Base-by-base conservation (phyloP, 2,797 vertebrate species). In the Lycodopsis pacificus region DNA sequence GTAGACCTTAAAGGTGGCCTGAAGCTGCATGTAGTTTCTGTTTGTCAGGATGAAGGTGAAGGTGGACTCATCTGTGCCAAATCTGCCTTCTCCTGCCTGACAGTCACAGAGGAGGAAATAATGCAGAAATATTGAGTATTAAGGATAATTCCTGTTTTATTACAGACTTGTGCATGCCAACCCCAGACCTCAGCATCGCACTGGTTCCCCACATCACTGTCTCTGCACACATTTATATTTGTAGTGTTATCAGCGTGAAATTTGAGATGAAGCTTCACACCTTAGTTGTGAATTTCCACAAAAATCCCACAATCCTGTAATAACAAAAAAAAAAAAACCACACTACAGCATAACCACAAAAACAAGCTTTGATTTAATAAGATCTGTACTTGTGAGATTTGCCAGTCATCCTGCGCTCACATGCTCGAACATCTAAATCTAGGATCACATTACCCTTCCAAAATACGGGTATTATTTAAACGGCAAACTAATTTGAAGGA, bases 21-120 rank as follows among this genome's bases (percentile, higher is more conserved):
- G 96, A 54, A 99, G 93, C 93, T 99, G 98, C 89, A 95, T 83
- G 67, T 97, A 95, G 95, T 96, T 99, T 90, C 97, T 97, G 91
- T 96, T 96, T 20, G 97, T 95, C 88, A 99, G 94, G 88, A 99
- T 95, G 89, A 90, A 91, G 79, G 89, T 97, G 93, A 99, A 99
- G 78, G 97, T 96, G 3, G 96, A 94, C 88, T 99, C 97, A 0
- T 99, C 97, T 0, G 98, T 99, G 73, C 98, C 98, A 93, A 97
- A 99, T 14, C 96, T 93, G 65, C 94, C 96, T 93, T 98, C 97
- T 82, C 98, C 98, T 85, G 98, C 98, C 98, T 99, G 86, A 54
- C 7, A 4, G 30, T 2, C 7, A 63, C 7, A 84, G 62, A 3
- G 62, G 9, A 76, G 6, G 7, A 67, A 48, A 61, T 25, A n/a